These are phyloP conservation scores for Leguminivora glycinivorella DNA, from an alignment of 1,140 invertebrate species.

Conservation along the genomic window DNA sequence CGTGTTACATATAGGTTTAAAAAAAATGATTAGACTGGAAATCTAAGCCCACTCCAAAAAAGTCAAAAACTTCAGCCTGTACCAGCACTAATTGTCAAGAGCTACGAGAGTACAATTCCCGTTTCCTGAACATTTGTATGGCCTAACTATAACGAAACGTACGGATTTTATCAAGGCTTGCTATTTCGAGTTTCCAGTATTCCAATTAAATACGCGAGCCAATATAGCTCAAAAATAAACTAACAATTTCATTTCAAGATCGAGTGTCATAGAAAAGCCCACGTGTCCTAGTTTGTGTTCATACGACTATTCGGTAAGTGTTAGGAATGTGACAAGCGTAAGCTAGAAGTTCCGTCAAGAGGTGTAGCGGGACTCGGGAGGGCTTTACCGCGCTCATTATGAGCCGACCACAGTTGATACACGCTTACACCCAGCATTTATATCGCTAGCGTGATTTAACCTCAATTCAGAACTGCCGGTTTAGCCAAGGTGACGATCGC, in stretches of 20 bases:
- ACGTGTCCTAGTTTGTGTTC: too few species aligned
- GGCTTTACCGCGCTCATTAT: conserved; percentile 18
- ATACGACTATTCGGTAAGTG: neutral
- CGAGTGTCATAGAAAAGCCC: too few species aligned
- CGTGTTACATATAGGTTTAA: too few species aligned
- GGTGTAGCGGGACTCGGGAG: neutral
- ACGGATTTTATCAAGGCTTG: neutral
- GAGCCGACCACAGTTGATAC: neutral
- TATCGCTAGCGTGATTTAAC: neutral
- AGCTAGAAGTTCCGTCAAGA: neutral
- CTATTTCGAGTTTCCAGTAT: neutral
- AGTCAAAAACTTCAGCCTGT: too few species aligned
- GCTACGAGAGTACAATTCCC: neutral
- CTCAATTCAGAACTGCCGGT: neutral
- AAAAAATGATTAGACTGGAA: too few species aligned
- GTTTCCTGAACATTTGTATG: neutral
- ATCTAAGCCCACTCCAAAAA: too few species aligned
- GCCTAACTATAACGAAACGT: neutral
- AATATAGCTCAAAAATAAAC: too few species aligned
- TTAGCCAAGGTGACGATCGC: too few species aligned
- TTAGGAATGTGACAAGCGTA: neutral
- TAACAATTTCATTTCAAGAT: too few species aligned
- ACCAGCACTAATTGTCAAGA: neutral
- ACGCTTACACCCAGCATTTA: neutral
- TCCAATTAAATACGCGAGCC: neutral